Evolutionary conservation across 2,888 invertebrate genomes (phyloP), one percentile per base, ranked within the genome.

Genomic region (Melieria crassipennis): DNA sequence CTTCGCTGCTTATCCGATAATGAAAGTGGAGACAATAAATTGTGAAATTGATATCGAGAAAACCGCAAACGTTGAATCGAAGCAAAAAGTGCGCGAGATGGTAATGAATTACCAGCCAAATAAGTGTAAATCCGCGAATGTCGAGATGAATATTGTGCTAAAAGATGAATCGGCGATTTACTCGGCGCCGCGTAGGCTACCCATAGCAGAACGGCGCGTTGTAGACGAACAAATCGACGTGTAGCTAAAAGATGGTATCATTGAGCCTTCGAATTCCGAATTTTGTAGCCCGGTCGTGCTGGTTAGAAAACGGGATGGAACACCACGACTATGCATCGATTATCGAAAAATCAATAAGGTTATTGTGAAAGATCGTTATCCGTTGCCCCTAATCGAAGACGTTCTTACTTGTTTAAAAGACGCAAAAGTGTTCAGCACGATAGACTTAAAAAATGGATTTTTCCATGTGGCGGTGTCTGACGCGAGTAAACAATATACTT

Each of bases 401-500:
- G 79, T 78, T 62, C 47, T 85, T 5, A 78, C 82, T 47, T 73
- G 76, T 50, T 71, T 83, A 3, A 76, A 78, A 62, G 78, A 79
- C 6, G 79, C 80, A 7, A 77, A 65, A 9, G 79, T 73, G 56
- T 83, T 83, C 58, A 82, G 75, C 4, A 78, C 80, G 7, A 71
- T 83, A 5, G 81, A 82, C 64, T 63, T 85, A 3, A 77, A 78
- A 5, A 82, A 81, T 45, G 83, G 82, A 0, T 84, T 83, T 72
- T 84, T 84, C 56, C 84, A 85, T 68, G 79, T 85, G 0, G 76
- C 77, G 4, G 70, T 85, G 42, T 70, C 79, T 7, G 65, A 78
- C 46, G 65, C 67, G 6, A 78, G 79, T 16, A 70, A 71, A 45
- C 78, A 80, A 60, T 79, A 79, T 45, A 84, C 83, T 0, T 79